Evolutionary conservation across 1,140 invertebrate genomes (phyloP).

Genomic region (Globodera ellingtonae): DNA sequence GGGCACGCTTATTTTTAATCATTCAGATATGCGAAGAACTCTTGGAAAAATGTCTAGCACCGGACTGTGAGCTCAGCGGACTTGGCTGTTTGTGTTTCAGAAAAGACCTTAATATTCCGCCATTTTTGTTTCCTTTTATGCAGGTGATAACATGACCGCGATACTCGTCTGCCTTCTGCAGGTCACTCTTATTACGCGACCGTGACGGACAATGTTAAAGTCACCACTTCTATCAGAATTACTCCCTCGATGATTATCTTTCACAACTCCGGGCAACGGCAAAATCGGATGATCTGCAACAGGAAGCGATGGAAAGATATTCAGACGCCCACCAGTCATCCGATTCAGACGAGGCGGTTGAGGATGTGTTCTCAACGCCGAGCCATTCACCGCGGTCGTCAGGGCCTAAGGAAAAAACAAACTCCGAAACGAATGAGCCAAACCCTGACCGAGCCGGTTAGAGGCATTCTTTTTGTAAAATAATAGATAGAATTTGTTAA

Average conservation of each 20-base stretch:
- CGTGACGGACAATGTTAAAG: not conserved
- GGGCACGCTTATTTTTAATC: conserved; percentile 8
- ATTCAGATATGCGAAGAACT: conserved; percentile 86
- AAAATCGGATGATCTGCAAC: not conserved
- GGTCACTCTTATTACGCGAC: not conserved
- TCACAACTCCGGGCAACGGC: conserved; percentile 3
- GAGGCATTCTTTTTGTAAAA: too few relatives aligned
- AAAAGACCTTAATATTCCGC: not conserved
- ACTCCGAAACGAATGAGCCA: not conserved
- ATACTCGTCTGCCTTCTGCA: conserved; percentile 81
- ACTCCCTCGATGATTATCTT: conserved; percentile 18
- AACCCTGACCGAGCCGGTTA: too few relatives aligned
- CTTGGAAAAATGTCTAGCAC: conserved; percentile 87
- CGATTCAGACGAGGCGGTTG: not conserved
- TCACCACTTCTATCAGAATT: not conserved
- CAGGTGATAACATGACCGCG: conserved; percentile 92
- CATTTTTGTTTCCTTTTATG: not conserved
- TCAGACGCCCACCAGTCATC: not conserved
- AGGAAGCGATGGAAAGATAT: not conserved
- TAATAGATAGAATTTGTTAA: too few relatives aligned
- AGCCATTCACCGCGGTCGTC: conserved; percentile 21
- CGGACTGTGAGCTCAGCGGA: conserved; percentile 91
- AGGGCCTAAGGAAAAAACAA: not conserved
- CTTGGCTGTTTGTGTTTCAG: conserved; percentile 74
- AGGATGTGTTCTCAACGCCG: conserved; percentile 34